Percentiles rank a stretch among this genome's conserved stretches.
Conservation (phyloP, 37 sponge, comb jelly and placozoan species). For the Aplysina aerophoba region DNA sequence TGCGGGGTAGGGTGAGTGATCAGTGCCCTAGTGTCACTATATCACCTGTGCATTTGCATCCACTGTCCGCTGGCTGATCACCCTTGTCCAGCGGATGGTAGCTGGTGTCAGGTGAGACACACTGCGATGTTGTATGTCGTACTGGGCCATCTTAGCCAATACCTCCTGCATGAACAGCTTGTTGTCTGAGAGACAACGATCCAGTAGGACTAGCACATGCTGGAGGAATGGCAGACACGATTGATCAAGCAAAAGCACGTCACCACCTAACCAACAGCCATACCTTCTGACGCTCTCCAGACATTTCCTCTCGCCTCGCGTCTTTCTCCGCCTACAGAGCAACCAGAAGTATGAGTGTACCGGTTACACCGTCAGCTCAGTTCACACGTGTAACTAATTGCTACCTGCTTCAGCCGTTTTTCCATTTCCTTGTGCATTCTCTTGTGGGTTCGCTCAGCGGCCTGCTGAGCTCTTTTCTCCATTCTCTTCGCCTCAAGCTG, state of each 20-base stretch:
- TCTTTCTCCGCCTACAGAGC: constrained; percentile 20
- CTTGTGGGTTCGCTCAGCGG: constrained; percentile 32
- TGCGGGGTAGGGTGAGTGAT: too few species aligned
- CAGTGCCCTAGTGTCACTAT: too few species aligned
- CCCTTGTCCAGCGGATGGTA: constrained; percentile 64
- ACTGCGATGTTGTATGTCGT: constrained; percentile 47
- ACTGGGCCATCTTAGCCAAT: constrained; percentile 22
- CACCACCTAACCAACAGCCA: not conserved
- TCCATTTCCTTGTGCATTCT: constrained; percentile 44
- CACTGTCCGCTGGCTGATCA: constrained; percentile 45
- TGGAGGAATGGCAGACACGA: not conserved
- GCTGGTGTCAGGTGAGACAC: constrained; percentile 3
- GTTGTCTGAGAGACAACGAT: constrained; percentile 47
- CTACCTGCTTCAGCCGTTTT: constrained; percentile 41
- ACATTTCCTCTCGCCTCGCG: not conserved
- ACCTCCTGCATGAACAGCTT: constrained; percentile 51
- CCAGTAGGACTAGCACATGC: constrained; percentile 66
- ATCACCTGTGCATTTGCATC: constrained; percentile 53
- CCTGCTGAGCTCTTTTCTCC: constrained; percentile 1
- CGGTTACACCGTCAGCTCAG: not conserved
- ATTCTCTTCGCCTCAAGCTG: not conserved
- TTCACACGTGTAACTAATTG: not conserved
- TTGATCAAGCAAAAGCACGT: not conserved
- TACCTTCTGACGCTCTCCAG: constrained; percentile 37
- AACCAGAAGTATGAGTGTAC: not conserved